A percentile compares a stretch with the other conserved stretches of the same genome.
These are phyloP conservation scores for Cercocebus atys DNA, from an alignment of 2,113 vertebrate genomes.

Conservation along the genomic window DNA sequence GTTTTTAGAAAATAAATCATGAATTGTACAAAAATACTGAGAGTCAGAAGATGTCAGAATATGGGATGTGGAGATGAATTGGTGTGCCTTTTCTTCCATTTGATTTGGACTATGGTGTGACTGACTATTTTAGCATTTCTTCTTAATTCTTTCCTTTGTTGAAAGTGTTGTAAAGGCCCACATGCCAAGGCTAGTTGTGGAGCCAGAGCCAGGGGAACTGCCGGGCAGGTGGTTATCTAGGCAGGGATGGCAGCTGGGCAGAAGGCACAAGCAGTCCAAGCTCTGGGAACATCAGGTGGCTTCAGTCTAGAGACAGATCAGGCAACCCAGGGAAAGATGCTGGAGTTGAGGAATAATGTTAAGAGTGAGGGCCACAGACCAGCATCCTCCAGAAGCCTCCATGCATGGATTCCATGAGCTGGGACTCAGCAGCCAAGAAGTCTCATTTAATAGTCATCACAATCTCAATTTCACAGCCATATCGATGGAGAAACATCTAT, in stretches of 20 bases:
- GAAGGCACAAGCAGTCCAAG: background rate
- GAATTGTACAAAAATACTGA: background rate
- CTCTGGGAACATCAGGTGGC: background rate
- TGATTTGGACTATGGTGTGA: background rate
- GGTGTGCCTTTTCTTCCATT: background rate
- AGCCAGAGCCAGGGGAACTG: background rate
- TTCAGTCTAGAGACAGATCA: background rate
- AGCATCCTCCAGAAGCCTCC: background rate
- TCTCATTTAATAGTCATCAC: background rate
- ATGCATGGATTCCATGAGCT: background rate
- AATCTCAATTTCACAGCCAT: background rate
- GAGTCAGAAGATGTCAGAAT: background rate
- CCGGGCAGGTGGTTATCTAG: background rate
- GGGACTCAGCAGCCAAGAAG: background rate
- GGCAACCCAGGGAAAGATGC: background rate
- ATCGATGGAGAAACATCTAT: background rate
- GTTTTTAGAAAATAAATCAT: background rate
- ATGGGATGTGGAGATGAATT: background rate
- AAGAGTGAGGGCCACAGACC: background rate
- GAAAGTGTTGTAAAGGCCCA: background rate
- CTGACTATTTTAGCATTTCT: background rate
- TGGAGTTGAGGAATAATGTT: no score
- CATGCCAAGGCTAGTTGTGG: background rate
- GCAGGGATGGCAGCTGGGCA: background rate
- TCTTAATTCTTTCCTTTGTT: background rate